Conservation (phyloP, 2,113 vertebrate species). For the Mustela nigripes region DNA sequence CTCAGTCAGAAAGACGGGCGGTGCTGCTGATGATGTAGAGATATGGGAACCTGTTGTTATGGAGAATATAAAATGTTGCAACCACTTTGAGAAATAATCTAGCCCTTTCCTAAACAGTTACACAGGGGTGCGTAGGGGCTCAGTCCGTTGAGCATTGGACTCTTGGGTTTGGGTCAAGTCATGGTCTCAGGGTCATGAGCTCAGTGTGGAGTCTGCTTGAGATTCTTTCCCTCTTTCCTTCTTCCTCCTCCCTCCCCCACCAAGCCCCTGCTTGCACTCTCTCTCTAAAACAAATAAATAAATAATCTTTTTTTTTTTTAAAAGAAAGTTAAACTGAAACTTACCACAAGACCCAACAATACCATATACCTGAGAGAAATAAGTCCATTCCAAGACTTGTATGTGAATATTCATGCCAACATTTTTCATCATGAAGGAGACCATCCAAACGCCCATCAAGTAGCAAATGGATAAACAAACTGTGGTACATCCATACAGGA, state of each 20-base stretch:
- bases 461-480: not conserved
- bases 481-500: accelerated
- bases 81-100: not conserved
- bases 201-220: not conserved
- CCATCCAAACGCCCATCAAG: not conserved
- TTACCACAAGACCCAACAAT: not conserved
- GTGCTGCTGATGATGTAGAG: not conserved
- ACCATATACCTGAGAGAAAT: not conserved
- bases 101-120: not conserved
- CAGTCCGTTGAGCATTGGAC: not conserved
- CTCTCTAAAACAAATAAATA: not conserved
- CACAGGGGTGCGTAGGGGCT: not conserved
- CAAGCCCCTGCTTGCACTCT: not conserved
- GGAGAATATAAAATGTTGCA: not conserved
- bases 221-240: not conserved
- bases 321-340: not conserved
- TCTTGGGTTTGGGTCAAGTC: not conserved
- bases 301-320: too few relatives aligned
- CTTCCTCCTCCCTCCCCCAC: not conserved
- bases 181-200: not conserved
- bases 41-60: not conserved
- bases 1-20: not conserved
- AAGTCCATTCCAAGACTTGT: not conserved
- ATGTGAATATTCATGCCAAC: not conserved
- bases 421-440: not conserved